A percentile compares a stretch with the other conserved stretches of the same genome.
These are phyloP conservation scores for Chaitophorus viminalis DNA, from an alignment of 2,888 invertebrate genomes.

Conservation along the genomic window DNA sequence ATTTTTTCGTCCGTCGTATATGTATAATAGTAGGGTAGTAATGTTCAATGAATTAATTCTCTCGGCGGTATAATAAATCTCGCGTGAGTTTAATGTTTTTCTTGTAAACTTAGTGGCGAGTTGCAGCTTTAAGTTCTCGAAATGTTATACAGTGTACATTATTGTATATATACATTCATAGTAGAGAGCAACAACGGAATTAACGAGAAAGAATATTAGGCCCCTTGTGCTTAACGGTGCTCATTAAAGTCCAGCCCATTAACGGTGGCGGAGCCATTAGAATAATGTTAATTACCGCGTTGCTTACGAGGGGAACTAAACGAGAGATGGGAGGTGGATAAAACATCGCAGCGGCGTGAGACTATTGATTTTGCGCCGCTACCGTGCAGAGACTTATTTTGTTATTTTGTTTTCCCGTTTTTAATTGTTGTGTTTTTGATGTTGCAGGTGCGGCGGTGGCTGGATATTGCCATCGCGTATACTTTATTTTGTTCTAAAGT, in stretches of 20 bases:
- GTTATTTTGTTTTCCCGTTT: not conserved
- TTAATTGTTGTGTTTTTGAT: not conserved
- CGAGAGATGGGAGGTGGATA: not conserved
- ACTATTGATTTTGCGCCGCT: conserved; percentile 12
- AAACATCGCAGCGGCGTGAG: not conserved
- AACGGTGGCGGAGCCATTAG: conserved; percentile 37
- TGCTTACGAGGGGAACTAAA: conserved; percentile 43
- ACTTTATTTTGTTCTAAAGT: not conserved
- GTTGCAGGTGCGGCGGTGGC: not conserved
- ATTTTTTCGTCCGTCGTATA: not conserved
- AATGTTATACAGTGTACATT: not conserved
- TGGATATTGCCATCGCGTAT: not conserved
- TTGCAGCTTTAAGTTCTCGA: not conserved
- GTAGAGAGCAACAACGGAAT: not conserved
- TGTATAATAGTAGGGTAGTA: too few relatives aligned
- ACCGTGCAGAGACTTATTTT: not conserved
- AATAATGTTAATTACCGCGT: conserved; percentile 53
- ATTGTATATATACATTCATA: not conserved
- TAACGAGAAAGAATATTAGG: conserved; percentile 38
- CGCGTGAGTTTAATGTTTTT: not conserved
- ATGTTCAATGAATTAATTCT: not conserved
- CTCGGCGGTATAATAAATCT: conserved; percentile 20
- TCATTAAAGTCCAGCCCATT: conserved; percentile 52
- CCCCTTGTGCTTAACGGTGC: conserved; percentile 9
- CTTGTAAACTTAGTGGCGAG: not conserved